Evolutionary conservation across 2,888 invertebrate genomes (phyloP).

Genomic region (Leptarthrus brevirostris): DNA sequence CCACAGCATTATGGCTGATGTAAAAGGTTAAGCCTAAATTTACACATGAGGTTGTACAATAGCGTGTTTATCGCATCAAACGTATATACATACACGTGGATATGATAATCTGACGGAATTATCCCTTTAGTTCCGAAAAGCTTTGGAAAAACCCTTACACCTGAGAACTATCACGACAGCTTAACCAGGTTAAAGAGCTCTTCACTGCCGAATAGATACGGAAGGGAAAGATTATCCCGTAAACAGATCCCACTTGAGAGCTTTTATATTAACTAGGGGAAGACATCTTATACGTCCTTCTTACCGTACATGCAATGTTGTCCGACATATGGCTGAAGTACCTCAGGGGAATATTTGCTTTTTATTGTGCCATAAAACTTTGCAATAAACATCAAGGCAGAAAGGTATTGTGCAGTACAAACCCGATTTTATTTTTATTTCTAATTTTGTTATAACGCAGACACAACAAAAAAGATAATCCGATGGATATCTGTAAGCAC

Average conservation of each 20-base stretch:
- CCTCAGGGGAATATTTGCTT: neutral
- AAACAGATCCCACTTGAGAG: constrained; percentile 42
- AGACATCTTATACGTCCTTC: constrained; percentile 7
- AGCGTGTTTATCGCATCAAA: constrained; percentile 13
- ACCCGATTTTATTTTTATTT: constrained; percentile 34
- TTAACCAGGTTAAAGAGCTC: constrained; percentile 40
- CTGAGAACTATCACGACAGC: constrained; percentile 27
- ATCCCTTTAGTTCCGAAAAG: constrained; percentile 28
- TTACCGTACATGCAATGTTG: neutral
- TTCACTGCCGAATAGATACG: constrained; percentile 1
- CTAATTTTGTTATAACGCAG: constrained; percentile 29
- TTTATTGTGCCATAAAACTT: constrained; percentile 7
- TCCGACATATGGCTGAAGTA: constrained; percentile 2
- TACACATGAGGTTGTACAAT: constrained; percentile 19
- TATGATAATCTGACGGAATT: constrained; percentile 28
- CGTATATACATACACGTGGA: constrained; percentile 5
- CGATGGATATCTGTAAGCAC: constrained; percentile 13
- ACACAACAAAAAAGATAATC: constrained; percentile 26
- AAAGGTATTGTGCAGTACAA: constrained; percentile 36
- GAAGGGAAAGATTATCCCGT: constrained; percentile 35
- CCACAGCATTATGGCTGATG: neutral
- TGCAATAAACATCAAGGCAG: constrained; percentile 38
- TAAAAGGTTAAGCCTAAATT: constrained; percentile 20
- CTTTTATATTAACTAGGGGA: constrained; percentile 37
- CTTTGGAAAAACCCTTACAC: constrained; percentile 29